These are phyloP conservation scores for Dynastes hyllus DNA, from an alignment of 2,888 invertebrate genomes.

Conservation along the genomic window DNA sequence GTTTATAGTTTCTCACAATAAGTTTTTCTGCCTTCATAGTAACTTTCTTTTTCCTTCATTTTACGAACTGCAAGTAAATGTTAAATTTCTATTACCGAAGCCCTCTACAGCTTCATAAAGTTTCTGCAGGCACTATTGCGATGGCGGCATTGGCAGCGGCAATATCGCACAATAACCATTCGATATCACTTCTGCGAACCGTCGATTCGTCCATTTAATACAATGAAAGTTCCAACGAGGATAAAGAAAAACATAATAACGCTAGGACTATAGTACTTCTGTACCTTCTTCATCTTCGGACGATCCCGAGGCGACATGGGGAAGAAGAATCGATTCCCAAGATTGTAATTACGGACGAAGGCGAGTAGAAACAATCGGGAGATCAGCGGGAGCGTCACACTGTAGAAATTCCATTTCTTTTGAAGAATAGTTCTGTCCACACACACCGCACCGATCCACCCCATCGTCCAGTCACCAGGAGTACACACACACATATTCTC, in stretches of 20 bases:
- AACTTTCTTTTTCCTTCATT: too few relatives aligned
- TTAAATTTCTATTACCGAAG: too few relatives aligned
- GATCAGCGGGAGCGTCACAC: not conserved
- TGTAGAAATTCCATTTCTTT: constrained; percentile 21
- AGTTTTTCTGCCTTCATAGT: too few relatives aligned
- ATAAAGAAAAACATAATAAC: not conserved
- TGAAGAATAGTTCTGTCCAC: not conserved
- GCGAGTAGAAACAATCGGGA: constrained; percentile 19
- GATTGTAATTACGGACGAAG: constrained; percentile 17
- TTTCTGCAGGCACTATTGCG: not conserved
- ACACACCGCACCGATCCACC: too few relatives aligned
- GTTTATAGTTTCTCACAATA: too few relatives aligned
- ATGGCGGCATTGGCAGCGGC: not conserved
- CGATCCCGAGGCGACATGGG: not conserved
- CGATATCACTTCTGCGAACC: constrained; percentile 16
- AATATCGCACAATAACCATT: not conserved
- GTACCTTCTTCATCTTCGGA: too few relatives aligned
- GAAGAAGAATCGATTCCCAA: constrained; percentile 15
- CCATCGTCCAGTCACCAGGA: too few relatives aligned
- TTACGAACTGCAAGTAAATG: too few relatives aligned
- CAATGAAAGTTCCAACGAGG: constrained; percentile 1
- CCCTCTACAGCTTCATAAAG: not conserved
- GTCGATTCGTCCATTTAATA: constrained; percentile 15
- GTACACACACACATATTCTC: too few relatives aligned
- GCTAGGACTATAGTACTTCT: too few relatives aligned